Conservation (phyloP, 2,888 invertebrate species). For the Pogonocherus hispidulus region DNA sequence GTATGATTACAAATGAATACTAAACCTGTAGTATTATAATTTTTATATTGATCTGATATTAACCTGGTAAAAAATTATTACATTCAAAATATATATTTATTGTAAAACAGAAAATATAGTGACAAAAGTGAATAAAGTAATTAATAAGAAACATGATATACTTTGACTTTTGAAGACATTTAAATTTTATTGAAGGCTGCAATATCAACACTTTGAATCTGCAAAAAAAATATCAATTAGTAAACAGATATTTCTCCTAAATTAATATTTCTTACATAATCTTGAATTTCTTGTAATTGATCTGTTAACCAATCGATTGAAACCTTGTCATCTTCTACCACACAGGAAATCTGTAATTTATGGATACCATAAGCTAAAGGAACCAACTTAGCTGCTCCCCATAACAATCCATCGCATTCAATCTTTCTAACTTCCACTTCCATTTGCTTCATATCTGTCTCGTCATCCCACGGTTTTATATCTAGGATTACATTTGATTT, state of each 20-base stretch:
- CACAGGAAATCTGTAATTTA: slow-evolving; percentile 92
- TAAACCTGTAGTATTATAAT: too few relatives aligned
- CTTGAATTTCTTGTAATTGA: slow-evolving; percentile 86
- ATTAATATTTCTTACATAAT: slow-evolving; percentile 74
- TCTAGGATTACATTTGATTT: slow-evolving; percentile 96
- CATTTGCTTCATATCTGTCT: slow-evolving; percentile 91
- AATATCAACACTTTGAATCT: slow-evolving; percentile 92
- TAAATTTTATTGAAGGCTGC: slow-evolving; percentile 96
- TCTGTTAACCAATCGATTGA: slow-evolving; percentile 91
- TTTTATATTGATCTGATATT: too few relatives aligned
- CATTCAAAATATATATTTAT: neutral
- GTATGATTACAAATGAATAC: too few relatives aligned
- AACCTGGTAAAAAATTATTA: neutral
- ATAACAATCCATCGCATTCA: slow-evolving; percentile 86
- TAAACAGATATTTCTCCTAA: neutral
- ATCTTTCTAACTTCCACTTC: slow-evolving; percentile 86
- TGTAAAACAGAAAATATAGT: neutral
- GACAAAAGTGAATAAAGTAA: neutral
- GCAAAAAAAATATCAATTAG: slow-evolving; percentile 59
- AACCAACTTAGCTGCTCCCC: slow-evolving; percentile 94
- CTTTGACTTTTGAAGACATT: slow-evolving; percentile 23
- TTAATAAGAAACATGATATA: neutral
- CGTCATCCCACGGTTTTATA: slow-evolving; percentile 94
- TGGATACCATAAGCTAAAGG: slow-evolving; percentile 93
- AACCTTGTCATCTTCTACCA: slow-evolving; percentile 97